Evolutionary conservation across 92 coral and sea anemone genomes (phyloP), one percentile per base, ranked within the genome.

Genomic region (Parazoanthus swiftii): DNA sequence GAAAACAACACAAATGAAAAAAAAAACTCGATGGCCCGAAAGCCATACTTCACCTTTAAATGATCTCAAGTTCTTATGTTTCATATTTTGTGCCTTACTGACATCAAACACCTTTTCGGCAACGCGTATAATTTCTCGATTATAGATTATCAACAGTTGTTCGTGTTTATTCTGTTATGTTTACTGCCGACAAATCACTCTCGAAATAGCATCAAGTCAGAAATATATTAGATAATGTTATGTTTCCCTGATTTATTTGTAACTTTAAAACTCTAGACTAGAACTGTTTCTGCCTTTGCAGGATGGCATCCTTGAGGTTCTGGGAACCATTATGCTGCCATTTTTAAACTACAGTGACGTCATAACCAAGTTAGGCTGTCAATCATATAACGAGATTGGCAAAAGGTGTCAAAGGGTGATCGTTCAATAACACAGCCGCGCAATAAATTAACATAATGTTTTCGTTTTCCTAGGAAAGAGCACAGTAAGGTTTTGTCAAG

Each of bases 361-460:
- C 48, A 39, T n/a, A 76, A 37, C 51, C 80, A 76, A 76, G 29
- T 43, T 37, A 9, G 25, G 29, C 4, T 76, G 80, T 76, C 80
- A 76, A 76, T 76, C 80, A 80, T 44, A 39, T 39, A 18, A 23
- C 25, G 25, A 76, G 21, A 13, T 9, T 35, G 85, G 58, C 44
- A 23, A 36, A 37, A 80, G 71, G 74, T 80, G 85, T 38, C 85
- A 80, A 51, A 56, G 39, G 37, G 43, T 80, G 80, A 58, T 37
- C 72, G 46, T 58, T 80, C 44, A 80, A 80, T 51, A 48, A 33
- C 43, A 2, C 42, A 58, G 15, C 25, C 70, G 33, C 38, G 13
- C 71, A 80, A 56, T 20, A 80, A 63, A 80, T 80, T 80, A 54
- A 58, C 85, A 80, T 80, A 80, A 80, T 54, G 72, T 80, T 80